Base-by-base conservation (phyloP, 2,113 vertebrate genomes). In the Todiramphus saurophagus region DNA sequence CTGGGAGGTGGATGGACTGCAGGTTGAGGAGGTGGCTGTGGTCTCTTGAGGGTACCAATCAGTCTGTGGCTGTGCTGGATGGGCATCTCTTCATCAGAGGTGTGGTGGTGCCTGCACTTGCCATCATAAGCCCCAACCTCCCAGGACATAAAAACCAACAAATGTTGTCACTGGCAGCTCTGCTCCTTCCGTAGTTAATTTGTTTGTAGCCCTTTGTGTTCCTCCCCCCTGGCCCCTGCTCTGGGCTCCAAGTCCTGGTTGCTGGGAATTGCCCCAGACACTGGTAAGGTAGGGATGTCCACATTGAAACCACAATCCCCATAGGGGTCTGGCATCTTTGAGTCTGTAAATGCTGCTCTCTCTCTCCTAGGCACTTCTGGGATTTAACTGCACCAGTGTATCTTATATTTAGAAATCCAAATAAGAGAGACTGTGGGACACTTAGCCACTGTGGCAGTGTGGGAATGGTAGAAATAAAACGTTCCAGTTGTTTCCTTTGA, bases 391-490 rank as follows among this genome's bases (percentile, higher is more conserved):
- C 84, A 87, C 33, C 63, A 56, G 72, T 41, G 23, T 21, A 83
- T 70, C 6, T 39, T 96, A 81, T 93, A 88, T 83, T 92, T 96
- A 88, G 93, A 96, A 95, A 92, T 56, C 20, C 55, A 90, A 90
- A 63, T 58, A 88, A 88, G 41, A 87, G 27, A 83, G 64, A 24
- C 55, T 48, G 31, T 68, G 64, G 76, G 85, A 85, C 78, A 90
- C 68, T 51, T 37, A 0, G 44, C 8, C 10, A 0, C 74, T 59
- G 48, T 53, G 59, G 63, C 39, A 83, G 68, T 79, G 82, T 94
- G 92, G 75, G 87, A 95, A 90, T 0, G 0, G 25, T 85, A 59
- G 64, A 60, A 95, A 83, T 37, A 74, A 80, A 94, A 50, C 1
- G 9, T 91, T 46, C 51, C 44, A 20, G 62, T 91, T 72, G 41